Evolutionary conservation across 2,797 vertebrate genomes (phyloP).

Genomic region (Mormyrus hasselquistii): DNA sequence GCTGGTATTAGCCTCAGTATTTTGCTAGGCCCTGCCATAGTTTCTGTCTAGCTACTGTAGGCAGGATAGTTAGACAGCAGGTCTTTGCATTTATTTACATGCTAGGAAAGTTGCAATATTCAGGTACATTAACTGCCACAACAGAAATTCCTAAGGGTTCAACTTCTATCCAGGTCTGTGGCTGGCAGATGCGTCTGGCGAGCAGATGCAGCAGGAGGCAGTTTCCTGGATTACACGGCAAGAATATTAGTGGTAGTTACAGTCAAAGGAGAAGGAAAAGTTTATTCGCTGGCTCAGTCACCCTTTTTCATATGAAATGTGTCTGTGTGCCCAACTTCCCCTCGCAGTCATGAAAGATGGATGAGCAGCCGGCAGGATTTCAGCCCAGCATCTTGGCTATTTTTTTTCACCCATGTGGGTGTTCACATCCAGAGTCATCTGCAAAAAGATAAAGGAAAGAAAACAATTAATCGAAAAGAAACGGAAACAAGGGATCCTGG

Average conservation of each 20-base stretch:
- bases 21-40: not conserved
- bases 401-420: constrained; percentile 7
- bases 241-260: constrained; percentile 18
- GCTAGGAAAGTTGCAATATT: not conserved
- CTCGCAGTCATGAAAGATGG: not conserved
- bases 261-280: constrained; percentile 20
- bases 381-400: not conserved
- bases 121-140: not conserved
- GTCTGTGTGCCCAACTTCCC: not conserved
- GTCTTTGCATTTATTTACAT: not conserved
- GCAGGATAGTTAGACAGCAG: not conserved
- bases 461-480: not conserved
- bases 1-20: not conserved
- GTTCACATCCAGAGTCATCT: constrained; percentile 13
- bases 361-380: not conserved
- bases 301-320: constrained; percentile 14
- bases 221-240: constrained; percentile 1
- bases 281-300: constrained; percentile 13
- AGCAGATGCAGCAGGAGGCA: not conserved
- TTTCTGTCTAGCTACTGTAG: not conserved
- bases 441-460: not conserved
- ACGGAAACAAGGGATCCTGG: not conserved
- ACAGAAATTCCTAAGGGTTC: not conserved
- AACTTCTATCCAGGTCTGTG: not conserved
- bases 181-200: not conserved